Base-by-base conservation (phyloP, 2,797 vertebrate genomes). In the Chaunax sp. region DNA sequence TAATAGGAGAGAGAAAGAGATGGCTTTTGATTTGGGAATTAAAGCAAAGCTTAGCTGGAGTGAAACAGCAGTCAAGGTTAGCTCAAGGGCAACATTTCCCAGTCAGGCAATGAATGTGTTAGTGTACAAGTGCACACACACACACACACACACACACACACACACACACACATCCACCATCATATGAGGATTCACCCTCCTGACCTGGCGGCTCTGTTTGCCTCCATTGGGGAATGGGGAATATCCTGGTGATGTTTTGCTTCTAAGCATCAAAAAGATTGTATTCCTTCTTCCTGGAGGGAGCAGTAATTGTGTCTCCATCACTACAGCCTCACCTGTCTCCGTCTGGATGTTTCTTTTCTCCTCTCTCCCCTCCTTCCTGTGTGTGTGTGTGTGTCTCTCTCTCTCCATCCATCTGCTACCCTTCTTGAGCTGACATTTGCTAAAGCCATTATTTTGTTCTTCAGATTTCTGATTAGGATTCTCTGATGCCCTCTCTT, bases 371-470 rank as follows among this genome's bases (percentile, higher is more conserved):
- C 40, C 2, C 35, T 64, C 64, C 61, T 57, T 72, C 46, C n/a
- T 30, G 3, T 58, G 22, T 9, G n/a, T 75, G 47, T 59, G 37
- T 67, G 23, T 58, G 8, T 38, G 6, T 22, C 26, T 45, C n/a
- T 55, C 65, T 69, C 49, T 12, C 43, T 38, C 46, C 25, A 66
- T 75, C 76, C 74, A 69, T 86, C 77, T 84, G 82, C 69, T 81
- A 62, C 71, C 64, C 78, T 85, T 78, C 51, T 73, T 73, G 51
- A 69, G 72, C 76, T 92, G 92, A 93, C 92, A 91, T 93, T 93
- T 92, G 69, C 89, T 91, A 55, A 70, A 81, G 83, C 83, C 90
- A 92, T 93, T 93, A 92, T 92, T 88, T 84, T 86, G 82, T 91
- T 89, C 86, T 81, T 86, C 78, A 89, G 75, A 90, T 88, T 88